Percentiles rank a stretch among this genome's conserved stretches.
These are phyloP conservation scores for Enchytraeus crypticus DNA, from an alignment of 2,888 invertebrate genomes.

Conservation along the genomic window DNA sequence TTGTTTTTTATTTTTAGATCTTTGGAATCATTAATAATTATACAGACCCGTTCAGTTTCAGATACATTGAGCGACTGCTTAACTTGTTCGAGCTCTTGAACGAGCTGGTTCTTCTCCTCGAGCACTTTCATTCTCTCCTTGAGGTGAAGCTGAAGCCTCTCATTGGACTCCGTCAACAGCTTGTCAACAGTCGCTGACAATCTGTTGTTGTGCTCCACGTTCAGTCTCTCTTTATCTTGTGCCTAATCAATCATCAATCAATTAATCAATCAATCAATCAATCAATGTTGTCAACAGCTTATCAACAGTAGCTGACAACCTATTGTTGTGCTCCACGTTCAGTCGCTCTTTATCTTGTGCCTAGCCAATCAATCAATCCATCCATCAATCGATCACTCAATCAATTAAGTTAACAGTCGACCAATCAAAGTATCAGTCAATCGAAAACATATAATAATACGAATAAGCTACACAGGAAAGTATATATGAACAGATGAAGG, in stretches of 20 bases:
- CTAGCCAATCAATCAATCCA: no score
- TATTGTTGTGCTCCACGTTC: conserved; percentile 98
- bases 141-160: conserved; percentile 91
- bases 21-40: neutral
- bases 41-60: no score
- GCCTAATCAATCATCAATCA: no score
- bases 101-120: conserved; percentile 92
- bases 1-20: conserved; percentile 8
- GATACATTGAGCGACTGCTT: conserved; percentile 10
- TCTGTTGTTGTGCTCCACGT: conserved; percentile 95
- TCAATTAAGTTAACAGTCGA: no score
- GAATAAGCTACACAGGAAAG: no score
- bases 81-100: conserved; percentile 77
- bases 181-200: conserved; percentile 95
- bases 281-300: conserved; percentile 93
- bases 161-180: conserved; percentile 90
- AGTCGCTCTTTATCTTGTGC: no score
- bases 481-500: no score
- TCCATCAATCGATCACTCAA: no score
- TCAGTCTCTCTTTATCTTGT: conserved; percentile 98
- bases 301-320: conserved; percentile 91
- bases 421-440: no score
- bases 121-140: conserved; percentile 55
- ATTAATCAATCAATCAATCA: no score
- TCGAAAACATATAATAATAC: no score